Percentiles rank a stretch among this genome's conserved stretches.
Conservation (phyloP, 2,113 vertebrate species). For the Leucopsar rothschildi region DNA sequence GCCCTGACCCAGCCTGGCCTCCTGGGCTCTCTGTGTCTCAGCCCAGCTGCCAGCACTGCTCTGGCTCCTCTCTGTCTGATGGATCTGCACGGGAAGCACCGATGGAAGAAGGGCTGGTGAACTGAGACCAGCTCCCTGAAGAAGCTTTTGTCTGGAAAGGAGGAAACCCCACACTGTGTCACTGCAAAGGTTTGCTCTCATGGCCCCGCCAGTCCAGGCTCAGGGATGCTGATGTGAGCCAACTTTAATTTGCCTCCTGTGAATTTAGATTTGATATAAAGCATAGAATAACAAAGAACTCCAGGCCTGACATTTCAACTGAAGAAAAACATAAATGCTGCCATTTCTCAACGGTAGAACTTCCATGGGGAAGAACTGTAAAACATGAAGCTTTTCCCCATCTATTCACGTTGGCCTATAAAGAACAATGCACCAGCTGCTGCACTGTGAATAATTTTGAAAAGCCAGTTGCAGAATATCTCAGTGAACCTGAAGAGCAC, state of each 20-base stretch:
- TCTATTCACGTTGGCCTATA: background rate
- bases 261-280: background rate
- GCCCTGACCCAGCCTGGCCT: rapidly evolving
- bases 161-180: background rate
- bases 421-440: background rate
- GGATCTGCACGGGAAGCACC: rapidly evolving
- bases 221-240: background rate
- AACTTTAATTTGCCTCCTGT: background rate
- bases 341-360: background rate
- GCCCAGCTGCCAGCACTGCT: rapidly evolving
- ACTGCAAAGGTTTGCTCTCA: background rate
- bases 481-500: background rate
- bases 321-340: background rate
- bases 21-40: background rate
- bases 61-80: background rate
- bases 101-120: rapidly evolving
- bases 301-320: background rate
- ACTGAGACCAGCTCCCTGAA: background rate
- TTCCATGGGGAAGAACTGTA: background rate
- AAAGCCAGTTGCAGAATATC: background rate
- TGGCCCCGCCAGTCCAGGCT: background rate
- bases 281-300: background rate
- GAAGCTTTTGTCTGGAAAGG: background rate
- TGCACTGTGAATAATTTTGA: background rate
- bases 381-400: background rate